Percentiles rank a stretch among this genome's conserved stretches.
phyloP scores from a whole-genome alignment of 1,140 invertebrate species.

The Ceratosolen fusciceps region DNA sequence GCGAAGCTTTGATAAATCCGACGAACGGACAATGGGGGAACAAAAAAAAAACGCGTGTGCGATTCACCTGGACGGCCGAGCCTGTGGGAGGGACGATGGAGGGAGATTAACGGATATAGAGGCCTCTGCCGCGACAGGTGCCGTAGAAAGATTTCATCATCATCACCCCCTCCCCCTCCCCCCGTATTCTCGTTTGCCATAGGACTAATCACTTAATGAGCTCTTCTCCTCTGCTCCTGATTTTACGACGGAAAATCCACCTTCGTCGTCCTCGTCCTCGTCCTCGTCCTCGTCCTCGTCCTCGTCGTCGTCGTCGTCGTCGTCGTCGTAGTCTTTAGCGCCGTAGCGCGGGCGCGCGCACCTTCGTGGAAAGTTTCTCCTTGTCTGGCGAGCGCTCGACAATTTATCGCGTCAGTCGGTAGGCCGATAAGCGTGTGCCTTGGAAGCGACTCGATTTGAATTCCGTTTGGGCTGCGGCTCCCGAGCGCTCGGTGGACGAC shows the following conservation, averaged over 20 bases:
- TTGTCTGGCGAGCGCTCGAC: neutral
- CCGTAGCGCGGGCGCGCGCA: neutral
- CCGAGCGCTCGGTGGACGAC: neutral
- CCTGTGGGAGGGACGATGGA: neutral
- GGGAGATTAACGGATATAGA: no score
- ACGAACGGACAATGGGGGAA: no score
- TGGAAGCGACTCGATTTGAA: neutral
- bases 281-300: neutral
- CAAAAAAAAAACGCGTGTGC: no score
- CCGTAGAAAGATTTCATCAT: neutral
- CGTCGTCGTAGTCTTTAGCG: no score
- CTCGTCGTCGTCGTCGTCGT: neutral
- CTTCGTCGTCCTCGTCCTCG: neutral
- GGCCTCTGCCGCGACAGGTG: neutral
- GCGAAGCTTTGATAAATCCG: neutral
- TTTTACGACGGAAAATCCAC: neutral
- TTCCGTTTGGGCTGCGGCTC: neutral
- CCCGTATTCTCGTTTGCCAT: no score
- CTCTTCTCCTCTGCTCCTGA: neutral
- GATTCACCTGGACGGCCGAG: no score
- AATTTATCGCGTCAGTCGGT: neutral
- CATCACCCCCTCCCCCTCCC: no score
- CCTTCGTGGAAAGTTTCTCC: neutral
- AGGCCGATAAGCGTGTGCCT: neutral
- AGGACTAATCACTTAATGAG: neutral